A percentile compares a stretch with the other conserved stretches of the same genome.
These are phyloP conservation scores for Trachelus iudaicus DNA, from an alignment of 2,888 invertebrate genomes.

Conservation along the genomic window DNA sequence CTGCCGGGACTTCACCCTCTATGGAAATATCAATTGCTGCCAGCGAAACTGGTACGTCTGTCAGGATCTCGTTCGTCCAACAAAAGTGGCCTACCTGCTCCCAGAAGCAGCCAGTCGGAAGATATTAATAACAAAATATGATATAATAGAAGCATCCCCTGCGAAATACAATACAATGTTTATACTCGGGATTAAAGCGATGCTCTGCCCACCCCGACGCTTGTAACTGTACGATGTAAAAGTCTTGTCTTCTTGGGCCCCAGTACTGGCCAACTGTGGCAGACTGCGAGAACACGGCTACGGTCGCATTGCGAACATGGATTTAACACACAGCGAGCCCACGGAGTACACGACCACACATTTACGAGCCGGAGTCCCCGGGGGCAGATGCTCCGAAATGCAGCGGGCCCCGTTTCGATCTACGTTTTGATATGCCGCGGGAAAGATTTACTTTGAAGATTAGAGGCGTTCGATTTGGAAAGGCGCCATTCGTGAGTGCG, in stretches of 20 bases:
- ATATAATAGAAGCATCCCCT: slow-evolving; percentile 63
- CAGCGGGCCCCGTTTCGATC: slow-evolving; percentile 38
- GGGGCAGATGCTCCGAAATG: slow-evolving; percentile 51
- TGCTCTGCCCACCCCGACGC: slow-evolving; percentile 40
- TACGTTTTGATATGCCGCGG: slow-evolving; percentile 47
- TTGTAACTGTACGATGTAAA: slow-evolving; percentile 6
- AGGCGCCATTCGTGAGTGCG: neutral
- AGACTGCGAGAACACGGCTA: neutral
- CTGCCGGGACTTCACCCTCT: neutral
- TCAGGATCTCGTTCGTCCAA: slow-evolving; percentile 34
- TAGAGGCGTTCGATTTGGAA: slow-evolving; percentile 40
- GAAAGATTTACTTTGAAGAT: slow-evolving; percentile 58
- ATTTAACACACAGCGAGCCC: neutral
- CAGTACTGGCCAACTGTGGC: neutral
- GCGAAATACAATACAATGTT: slow-evolving; percentile 64
- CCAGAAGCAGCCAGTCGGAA: slow-evolving; percentile 61
- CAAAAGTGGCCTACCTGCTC: slow-evolving; percentile 59
- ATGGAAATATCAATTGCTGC: neutral
- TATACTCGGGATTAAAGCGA: slow-evolving; percentile 62
- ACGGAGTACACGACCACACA: slow-evolving; percentile 24
- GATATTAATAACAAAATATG: slow-evolving; percentile 66
- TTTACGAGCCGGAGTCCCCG: slow-evolving; percentile 20
- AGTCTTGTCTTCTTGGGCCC: slow-evolving; percentile 8
- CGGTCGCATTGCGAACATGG: neutral
- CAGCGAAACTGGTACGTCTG: slow-evolving; percentile 18